These are phyloP conservation scores for Hydropotes inermis DNA, from an alignment of 2,113 vertebrate species.

Conservation along the genomic window DNA sequence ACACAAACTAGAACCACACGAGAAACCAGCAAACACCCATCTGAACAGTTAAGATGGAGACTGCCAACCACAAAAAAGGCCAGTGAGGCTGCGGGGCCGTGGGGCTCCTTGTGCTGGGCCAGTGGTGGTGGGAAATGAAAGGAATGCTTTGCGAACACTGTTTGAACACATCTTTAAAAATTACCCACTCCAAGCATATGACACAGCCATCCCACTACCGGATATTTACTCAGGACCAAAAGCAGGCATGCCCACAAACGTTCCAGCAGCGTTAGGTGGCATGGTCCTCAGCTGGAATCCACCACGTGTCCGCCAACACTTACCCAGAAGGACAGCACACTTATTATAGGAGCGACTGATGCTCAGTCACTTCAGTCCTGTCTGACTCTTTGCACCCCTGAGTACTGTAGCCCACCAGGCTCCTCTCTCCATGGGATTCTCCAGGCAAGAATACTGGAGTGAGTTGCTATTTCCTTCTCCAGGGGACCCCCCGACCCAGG, in stretches of 20 bases:
- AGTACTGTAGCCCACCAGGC: not conserved
- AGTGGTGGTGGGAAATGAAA: accelerated
- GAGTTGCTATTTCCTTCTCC: not conserved
- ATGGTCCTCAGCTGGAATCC: accelerated
- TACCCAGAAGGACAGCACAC: accelerated
- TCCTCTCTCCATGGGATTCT: not conserved
- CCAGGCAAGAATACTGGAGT: not conserved
- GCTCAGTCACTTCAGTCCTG: not conserved
- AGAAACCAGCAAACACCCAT: accelerated
- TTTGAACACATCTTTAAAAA: not conserved
- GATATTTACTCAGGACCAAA: accelerated
- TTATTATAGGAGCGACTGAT: accelerated
- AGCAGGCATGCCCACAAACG: accelerated
- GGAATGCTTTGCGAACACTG: accelerated
- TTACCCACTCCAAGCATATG: too few species aligned
- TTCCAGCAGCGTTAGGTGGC: not conserved
- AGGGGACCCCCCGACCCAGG: not conserved
- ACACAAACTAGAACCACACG: too few species aligned
- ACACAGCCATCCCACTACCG: not conserved
- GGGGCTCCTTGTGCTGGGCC: accelerated
- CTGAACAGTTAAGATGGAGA: accelerated
- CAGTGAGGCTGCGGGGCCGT: accelerated
- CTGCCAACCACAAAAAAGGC: accelerated
- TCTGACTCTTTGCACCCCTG: not conserved
- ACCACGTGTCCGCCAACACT: accelerated